Evolutionary conservation across 2,797 vertebrate species (phyloP).

Genomic region (Eulemur albifrons): DNA sequence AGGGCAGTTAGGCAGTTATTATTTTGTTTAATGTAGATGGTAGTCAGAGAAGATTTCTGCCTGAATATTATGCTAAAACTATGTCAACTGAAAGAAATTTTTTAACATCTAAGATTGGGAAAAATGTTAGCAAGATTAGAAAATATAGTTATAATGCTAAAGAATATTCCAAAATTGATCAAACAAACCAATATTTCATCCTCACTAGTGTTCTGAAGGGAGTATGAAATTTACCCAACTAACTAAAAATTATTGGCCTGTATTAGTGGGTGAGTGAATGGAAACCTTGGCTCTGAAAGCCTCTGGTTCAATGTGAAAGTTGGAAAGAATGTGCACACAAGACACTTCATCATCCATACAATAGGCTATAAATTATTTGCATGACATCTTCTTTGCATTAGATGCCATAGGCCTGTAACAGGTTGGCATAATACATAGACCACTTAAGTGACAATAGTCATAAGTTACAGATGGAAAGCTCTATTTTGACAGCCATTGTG

Average conservation of each 20-base stretch:
- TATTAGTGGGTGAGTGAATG: constrained; percentile 11
- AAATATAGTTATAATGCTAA: background rate
- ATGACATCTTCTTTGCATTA: constrained; percentile 75
- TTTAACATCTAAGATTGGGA: background rate
- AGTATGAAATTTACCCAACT: constrained; percentile 33
- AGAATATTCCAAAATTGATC: background rate
- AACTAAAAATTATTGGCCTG: constrained; percentile 16
- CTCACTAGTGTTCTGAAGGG: background rate
- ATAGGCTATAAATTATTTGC: constrained; percentile 70
- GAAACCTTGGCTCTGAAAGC: constrained; percentile 45
- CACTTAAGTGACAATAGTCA: constrained; percentile 68
- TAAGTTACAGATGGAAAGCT: constrained; percentile 68
- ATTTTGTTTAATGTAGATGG: background rate
- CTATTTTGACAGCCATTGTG: constrained; percentile 55
- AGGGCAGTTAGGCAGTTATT: background rate
- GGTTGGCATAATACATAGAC: constrained; percentile 68
- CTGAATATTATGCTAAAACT: background rate
- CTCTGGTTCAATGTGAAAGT: constrained; percentile 37
- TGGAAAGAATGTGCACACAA: background rate
- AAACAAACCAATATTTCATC: background rate
- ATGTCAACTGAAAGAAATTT: background rate
- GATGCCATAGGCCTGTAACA: constrained; percentile 52
- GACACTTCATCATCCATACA: constrained; percentile 60
- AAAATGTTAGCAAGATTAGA: background rate
- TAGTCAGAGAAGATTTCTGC: background rate